phyloP scores from a whole-genome alignment of 2,888 invertebrate genomes.

The Drosophila robusta region DNA sequence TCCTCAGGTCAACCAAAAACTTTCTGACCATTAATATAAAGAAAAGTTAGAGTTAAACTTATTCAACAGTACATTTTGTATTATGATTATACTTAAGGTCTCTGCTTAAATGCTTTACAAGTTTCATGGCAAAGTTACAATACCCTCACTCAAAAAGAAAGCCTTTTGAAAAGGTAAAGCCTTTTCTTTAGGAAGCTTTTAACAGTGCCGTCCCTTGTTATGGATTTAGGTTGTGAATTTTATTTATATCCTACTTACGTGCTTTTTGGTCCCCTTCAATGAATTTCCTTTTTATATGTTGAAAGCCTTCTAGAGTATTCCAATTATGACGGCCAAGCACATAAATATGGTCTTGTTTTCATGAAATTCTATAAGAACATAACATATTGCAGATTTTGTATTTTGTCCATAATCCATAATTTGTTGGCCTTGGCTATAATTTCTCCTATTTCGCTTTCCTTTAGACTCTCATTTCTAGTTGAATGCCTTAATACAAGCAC shows the following conservation, averaged over 20 bases:
- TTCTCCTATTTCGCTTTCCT: background rate
- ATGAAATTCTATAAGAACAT: background rate
- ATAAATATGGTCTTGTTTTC: background rate
- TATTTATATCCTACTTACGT: slow-evolving; percentile 8
- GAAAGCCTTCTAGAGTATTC: background rate
- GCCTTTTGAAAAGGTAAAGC: slow-evolving; percentile 10
- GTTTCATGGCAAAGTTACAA: background rate
- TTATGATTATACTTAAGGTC: background rate
- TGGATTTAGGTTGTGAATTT: background rate
- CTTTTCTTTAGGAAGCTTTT: slow-evolving; percentile 13
- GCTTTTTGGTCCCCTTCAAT: background rate
- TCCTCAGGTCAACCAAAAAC: background rate
- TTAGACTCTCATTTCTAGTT: slow-evolving; percentile 7
- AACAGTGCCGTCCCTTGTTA: slow-evolving; percentile 16
- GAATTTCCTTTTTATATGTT: background rate
- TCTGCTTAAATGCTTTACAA: background rate
- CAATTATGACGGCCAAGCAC: background rate
- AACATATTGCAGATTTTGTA: background rate
- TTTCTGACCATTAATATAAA: slow-evolving; percentile 7
- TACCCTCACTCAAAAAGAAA: background rate
- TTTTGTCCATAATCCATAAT: slow-evolving; percentile 1
- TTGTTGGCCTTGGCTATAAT: background rate
- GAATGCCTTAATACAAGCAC: slow-evolving; percentile 13
- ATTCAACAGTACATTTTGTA: background rate
- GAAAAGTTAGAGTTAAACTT: slow-evolving; percentile 10